Base-by-base conservation (phyloP, 1,140 invertebrate genomes). In the Hypothenemus hampei region DNA sequence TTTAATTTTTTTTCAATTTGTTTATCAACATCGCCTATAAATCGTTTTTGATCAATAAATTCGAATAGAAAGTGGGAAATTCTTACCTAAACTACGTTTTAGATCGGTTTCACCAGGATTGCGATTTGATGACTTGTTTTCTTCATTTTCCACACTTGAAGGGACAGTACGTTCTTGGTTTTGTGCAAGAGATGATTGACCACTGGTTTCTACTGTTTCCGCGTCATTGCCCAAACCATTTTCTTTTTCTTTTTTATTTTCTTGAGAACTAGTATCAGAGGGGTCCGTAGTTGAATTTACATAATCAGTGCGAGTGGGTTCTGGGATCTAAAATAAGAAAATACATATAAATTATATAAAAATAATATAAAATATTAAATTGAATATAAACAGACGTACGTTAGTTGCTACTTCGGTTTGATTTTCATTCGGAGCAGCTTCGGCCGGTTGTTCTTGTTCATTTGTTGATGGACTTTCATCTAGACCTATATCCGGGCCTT, bases 1-100 rank as follows among this genome's bases (percentile, higher is more conserved):
- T 73, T 84, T 69, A 60, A 64, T 60, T 75, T 82, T 62, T 75
- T 86, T 66, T 64, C 63, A 0, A 72, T 59, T 0, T 72, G 71
- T 48, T 76, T 69, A 29, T 64, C 58, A 37, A 66, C 61, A 45
- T 79, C 74, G 2, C 74, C 60, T 63, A 37, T 3, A 58, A 58
- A 16, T 35, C 11, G 19, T 43, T 3, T 13, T 13, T 31, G 7
- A 29, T 13, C n/a, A 18, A 15, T 31, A 37, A 39, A 26, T 41
- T 6, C 23, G 22, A 21, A 4, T 45, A 18, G 5, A 40, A 53
- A 10, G 16, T 7, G 15, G 21, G 21, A 11, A 15, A 23, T 18
- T 18, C 8, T 57, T 57, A 56, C 60, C 69, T 29, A 79, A 62
- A 55, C 67, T 74, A 21, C 74, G 69, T 53, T 74, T 68, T 18